These are phyloP conservation scores for Actenoides hombroni DNA, from an alignment of 2,113 vertebrate species.

Conservation along the genomic window DNA sequence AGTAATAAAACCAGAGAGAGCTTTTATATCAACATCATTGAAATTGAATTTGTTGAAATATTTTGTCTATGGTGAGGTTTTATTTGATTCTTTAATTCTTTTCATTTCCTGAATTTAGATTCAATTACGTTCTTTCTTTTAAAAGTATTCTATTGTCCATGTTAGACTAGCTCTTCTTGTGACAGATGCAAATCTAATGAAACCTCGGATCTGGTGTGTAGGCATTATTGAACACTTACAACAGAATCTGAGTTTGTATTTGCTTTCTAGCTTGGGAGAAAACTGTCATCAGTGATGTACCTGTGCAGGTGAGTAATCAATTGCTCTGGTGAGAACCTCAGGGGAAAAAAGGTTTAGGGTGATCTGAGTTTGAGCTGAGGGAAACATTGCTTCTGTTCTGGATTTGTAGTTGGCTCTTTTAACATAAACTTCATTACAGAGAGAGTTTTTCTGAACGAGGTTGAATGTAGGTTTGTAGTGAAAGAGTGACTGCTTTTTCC, in stretches of 20 bases:
- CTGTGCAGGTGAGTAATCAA: background rate
- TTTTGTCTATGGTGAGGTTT: conserved; percentile 4
- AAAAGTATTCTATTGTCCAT: background rate
- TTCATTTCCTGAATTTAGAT: conserved; percentile 50
- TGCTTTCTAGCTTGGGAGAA: background rate
- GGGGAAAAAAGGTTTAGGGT: background rate
- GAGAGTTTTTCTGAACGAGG: background rate
- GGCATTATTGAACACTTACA: background rate
- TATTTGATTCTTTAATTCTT: conserved; percentile 20
- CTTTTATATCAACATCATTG: background rate
- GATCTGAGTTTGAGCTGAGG: background rate
- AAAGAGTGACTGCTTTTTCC: background rate
- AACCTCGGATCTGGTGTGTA: background rate
- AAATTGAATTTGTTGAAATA: conserved; percentile 33
- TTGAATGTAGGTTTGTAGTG: background rate
- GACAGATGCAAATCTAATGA: background rate
- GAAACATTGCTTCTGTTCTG: background rate
- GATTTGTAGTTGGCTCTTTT: background rate
- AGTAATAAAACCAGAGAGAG: background rate
- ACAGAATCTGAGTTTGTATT: background rate
- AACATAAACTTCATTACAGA: background rate
- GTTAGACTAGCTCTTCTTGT: background rate
- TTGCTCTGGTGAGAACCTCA: background rate
- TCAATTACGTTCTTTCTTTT: conserved; percentile 8
- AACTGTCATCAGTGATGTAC: background rate